Percentiles rank a stretch among this genome's conserved stretches.
phyloP scores from a whole-genome alignment of 1,140 invertebrate species.

The Euura lappo region DNA sequence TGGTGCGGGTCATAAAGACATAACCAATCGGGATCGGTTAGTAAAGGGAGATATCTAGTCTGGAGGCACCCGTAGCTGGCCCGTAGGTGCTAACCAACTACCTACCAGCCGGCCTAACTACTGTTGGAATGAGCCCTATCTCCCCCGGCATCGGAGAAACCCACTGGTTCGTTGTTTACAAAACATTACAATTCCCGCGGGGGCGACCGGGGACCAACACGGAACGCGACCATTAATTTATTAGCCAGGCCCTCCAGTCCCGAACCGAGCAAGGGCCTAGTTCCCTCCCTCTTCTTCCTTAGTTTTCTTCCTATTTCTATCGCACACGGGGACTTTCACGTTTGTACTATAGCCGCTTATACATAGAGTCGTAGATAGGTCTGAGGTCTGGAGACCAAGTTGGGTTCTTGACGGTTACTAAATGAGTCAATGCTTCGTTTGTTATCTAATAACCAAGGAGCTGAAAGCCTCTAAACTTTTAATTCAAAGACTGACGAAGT shows the following conservation, averaged over 20 bases:
- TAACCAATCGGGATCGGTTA: not conserved
- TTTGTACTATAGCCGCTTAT: too few species aligned
- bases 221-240: slow-evolving; percentile 2
- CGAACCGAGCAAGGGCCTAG: too few species aligned
- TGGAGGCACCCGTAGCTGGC: not conserved
- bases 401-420: too few species aligned
- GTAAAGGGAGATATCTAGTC: not conserved
- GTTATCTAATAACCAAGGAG: not conserved
- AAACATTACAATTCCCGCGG: not conserved
- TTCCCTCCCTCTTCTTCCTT: too few species aligned
- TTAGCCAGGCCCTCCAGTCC: not conserved
- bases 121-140: slow-evolving; percentile 6
- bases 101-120: not conserved
- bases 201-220: not conserved
- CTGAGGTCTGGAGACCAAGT: too few species aligned
- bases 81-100: slow-evolving; percentile 4
- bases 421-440: too few species aligned
- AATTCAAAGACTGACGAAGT: not conserved
- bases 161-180: slow-evolving; percentile 6
- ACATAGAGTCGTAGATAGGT: too few species aligned
- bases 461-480: not conserved
- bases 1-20: slow-evolving; percentile 2
- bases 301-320: too few species aligned
- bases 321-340: too few species aligned
- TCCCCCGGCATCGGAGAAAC: not conserved